phyloP scores from a whole-genome alignment of 2,113 vertebrate genomes.

The Zeus faber region DNA sequence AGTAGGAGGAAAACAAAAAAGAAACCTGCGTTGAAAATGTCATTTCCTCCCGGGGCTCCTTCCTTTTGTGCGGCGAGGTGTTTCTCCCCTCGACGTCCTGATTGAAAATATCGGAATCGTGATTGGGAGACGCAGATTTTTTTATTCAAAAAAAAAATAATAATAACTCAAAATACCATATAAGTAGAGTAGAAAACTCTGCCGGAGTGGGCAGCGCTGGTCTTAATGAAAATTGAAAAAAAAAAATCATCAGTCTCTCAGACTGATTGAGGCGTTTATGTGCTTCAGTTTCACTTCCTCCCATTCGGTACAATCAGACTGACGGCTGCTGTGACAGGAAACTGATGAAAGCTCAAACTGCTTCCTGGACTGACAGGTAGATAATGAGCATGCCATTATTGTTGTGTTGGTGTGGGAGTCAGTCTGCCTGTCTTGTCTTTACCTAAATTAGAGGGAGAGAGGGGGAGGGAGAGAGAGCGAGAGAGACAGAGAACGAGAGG shows the following conservation, averaged over 20 bases:
- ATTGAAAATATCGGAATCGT: too few species aligned
- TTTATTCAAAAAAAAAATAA: too few species aligned
- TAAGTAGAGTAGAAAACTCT: too few species aligned
- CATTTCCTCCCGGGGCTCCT: too few species aligned
- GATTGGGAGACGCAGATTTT: too few species aligned
- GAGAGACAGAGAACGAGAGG: background rate
- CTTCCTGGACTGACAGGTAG: constrained; percentile 12
- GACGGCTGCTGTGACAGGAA: constrained; percentile 5
- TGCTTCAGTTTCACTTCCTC: background rate
- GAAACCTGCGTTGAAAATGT: too few species aligned
- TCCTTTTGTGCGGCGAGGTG: too few species aligned
- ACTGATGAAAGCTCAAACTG: constrained; percentile 4
- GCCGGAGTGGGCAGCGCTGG: background rate
- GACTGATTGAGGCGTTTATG: background rate
- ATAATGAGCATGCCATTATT: constrained; percentile 2
- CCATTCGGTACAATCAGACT: background rate
- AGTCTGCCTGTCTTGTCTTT: background rate
- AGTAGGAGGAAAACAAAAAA: too few species aligned
- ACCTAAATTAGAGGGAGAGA: background rate
- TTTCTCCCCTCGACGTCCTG: too few species aligned
- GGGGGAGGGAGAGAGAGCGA: background rate
- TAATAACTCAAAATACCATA: too few species aligned
- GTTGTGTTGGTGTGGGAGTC: background rate
- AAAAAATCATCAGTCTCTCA: background rate
- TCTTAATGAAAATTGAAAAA: background rate